Evolutionary conservation across 2,888 invertebrate species (phyloP), one percentile per base, ranked within the genome.

Genomic region (Chymomyza amoena): DNA sequence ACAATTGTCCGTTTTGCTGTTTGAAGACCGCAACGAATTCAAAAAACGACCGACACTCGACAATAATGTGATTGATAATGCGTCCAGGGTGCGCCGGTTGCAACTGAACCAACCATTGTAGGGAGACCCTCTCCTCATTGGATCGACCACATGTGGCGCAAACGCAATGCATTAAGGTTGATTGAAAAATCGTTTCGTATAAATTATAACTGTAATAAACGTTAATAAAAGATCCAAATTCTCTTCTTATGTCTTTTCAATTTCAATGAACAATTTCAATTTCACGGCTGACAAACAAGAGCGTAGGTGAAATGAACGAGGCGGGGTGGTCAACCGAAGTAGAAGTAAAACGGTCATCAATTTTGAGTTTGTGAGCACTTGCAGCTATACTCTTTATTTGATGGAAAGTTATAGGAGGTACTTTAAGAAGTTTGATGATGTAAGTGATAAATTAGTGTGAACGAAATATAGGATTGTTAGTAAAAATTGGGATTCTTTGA

Each of bases 181-280:
- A 75, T 86, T 83, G 83, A 83, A 84, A 86, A 81, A 88, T 83
- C 74, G 88, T 77, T 83, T 86, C 84, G 84, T 69, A 83, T 83
- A 84, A 83, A 83, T 83, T 83, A 87, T 87, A 83, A 86, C 83
- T 87, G 83, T 87, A 88, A 83, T 87, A 87, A 84, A 84, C 16
- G 20, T 9, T 20, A 54, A 70, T 66, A 67, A 70, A 69, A 73
- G 45, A 45, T 36, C 9, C 32, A 61, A 32, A 54, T 60, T 74
- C 25, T 74, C 25, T 20, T 20, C 72, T 88, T 88, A 83, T 83
- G 75, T 70, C 61, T 81, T 84, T 79, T 72, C 88, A 86, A 87
- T 88, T 87, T 87, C 66, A 78, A 60, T 72, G 57, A 60, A 59
- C 45, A 64, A 51, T 64, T 25, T 39, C 75, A 73, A 73, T 73